phyloP scores from a whole-genome alignment of 2,113 vertebrate genomes.

The Peromyscus polionotus region DNA sequence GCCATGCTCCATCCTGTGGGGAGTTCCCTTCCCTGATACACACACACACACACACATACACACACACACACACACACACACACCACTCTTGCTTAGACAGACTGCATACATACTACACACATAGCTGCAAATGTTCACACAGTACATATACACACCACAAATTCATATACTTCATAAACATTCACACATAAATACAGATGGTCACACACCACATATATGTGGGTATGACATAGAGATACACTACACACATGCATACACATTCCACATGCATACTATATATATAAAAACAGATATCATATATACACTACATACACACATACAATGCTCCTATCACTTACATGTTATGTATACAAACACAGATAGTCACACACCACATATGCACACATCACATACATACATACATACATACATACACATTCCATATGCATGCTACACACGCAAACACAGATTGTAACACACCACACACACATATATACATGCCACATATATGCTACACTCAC shows the following conservation, averaged over 20 bases:
- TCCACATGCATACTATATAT: background rate
- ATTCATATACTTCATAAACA: background rate
- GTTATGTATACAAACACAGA: background rate
- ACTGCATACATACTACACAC: background rate
- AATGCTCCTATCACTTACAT: background rate
- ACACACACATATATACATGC: background rate
- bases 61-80: background rate
- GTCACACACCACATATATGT: background rate
- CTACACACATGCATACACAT: background rate
- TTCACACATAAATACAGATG: background rate
- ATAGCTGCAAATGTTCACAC: background rate
- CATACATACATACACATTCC: background rate
- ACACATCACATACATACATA: background rate
- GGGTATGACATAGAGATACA: background rate
- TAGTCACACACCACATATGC: background rate
- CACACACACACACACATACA: background rate
- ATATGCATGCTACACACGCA: background rate
- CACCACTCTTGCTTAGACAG: background rate
- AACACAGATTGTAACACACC: background rate
- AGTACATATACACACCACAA: background rate
- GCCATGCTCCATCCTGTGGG: background rate
- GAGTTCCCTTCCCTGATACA: background rate
- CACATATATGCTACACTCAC: background rate
- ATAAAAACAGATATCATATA: too few species aligned
- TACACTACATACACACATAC: background rate